phyloP scores from a whole-genome alignment of 2,113 vertebrate genomes.

The Acanthisitta chloris region DNA sequence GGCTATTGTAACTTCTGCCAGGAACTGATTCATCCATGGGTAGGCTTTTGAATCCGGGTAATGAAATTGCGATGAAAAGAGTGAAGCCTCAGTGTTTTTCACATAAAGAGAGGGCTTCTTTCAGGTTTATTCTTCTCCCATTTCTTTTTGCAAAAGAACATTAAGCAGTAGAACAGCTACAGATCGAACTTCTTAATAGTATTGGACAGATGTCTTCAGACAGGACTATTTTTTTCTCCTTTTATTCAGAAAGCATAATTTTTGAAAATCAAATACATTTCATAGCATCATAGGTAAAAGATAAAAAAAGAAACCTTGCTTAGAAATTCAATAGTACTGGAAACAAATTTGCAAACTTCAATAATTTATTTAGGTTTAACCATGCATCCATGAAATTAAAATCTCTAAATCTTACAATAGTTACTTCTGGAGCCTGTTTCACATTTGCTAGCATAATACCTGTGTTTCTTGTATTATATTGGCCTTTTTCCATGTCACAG shows the following conservation, averaged over 20 bases:
- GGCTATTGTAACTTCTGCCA: neutral
- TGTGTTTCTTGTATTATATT: neutral
- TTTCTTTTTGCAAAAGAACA: neutral
- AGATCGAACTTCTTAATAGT: neutral
- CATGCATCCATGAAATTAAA: neutral
- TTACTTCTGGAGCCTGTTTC: neutral
- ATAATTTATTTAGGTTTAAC: neutral
- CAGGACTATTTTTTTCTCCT: too few relatives aligned
- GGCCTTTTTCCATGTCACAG: neutral
- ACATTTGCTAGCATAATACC: neutral
- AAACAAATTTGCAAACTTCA: neutral
- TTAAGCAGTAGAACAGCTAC: neutral
- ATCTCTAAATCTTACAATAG: neutral
- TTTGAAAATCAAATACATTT: neutral
- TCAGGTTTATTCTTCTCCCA: neutral
- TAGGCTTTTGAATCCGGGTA: neutral
- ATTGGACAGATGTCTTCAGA: neutral
- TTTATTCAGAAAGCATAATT: neutral
- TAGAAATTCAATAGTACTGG: neutral
- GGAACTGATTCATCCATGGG: neutral
- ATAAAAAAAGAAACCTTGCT: neutral
- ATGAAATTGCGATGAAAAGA: neutral
- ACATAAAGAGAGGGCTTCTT: neutral
- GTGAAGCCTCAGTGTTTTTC: neutral
- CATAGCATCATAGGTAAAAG: neutral